Evolutionary conservation across 1,140 invertebrate genomes (phyloP).

Genomic region (Phymorhynchus buccinoides): DNA sequence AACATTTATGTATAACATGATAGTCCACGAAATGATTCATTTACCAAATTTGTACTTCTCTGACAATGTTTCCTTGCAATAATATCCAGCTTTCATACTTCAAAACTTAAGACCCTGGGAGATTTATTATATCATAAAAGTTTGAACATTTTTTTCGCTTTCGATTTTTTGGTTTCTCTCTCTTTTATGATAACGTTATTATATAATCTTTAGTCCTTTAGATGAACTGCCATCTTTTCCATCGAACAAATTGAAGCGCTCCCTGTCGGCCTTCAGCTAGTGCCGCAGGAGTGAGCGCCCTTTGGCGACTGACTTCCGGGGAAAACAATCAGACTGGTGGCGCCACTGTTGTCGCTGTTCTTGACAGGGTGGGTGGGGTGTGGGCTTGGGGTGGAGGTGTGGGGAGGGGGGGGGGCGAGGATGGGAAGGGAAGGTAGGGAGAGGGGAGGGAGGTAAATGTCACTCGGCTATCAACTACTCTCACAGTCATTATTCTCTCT

Average conservation of each 20-base stretch:
- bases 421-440: no score
- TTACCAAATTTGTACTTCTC: no score
- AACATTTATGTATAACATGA: no score
- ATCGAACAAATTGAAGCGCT: constrained; percentile 22
- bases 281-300: not conserved
- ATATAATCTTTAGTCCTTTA: no score
- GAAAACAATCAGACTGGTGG: not conserved
- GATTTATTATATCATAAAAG: no score
- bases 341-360: not conserved
- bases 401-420: not conserved
- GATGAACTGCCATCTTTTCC: constrained; percentile 23
- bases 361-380: not conserved
- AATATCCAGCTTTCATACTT: no score
- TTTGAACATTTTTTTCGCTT: no score
- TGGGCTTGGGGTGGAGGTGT: not conserved
- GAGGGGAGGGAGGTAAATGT: not conserved
- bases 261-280: not conserved
- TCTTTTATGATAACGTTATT: no score
- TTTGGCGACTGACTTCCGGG: not conserved
- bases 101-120: no score
- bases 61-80: no score
- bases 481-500: not conserved
- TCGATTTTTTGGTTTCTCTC: no score
- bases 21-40: no score
- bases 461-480: not conserved